A percentile compares a stretch with the other conserved stretches of the same genome.
Conservation (phyloP, 1,140 invertebrate genomes). For the Lithobius niger region DNA sequence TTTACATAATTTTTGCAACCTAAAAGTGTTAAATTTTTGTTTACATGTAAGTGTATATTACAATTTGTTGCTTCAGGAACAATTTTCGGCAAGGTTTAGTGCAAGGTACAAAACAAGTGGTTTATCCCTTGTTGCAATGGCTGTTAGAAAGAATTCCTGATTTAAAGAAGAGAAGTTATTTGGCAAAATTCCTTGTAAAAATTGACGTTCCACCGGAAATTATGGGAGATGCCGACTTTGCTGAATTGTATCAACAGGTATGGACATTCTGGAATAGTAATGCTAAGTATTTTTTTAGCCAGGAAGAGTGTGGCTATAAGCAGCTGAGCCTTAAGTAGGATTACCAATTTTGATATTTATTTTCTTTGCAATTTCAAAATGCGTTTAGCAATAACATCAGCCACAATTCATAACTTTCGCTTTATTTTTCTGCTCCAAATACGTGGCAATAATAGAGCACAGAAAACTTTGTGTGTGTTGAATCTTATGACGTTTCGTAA, state of each 20-base stretch:
- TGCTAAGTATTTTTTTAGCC: background rate
- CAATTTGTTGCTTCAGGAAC: slow-evolving; percentile 23
- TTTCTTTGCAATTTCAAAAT: background rate
- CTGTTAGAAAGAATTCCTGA: slow-evolving; percentile 53
- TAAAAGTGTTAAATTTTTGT: no score
- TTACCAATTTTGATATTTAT: background rate
- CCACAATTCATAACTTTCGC: no score
- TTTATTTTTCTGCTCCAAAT: no score
- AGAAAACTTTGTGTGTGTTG: no score
- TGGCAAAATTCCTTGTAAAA: slow-evolving; percentile 57
- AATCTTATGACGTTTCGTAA: no score
- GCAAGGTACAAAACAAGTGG: slow-evolving; percentile 53
- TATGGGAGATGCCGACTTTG: slow-evolving; percentile 56
- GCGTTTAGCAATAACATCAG: no score
- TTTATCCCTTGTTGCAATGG: slow-evolving; percentile 68
- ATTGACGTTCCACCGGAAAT: slow-evolving; percentile 70
- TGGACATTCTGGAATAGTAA: no score
- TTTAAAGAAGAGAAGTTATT: slow-evolving; percentile 64
- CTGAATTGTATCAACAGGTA: slow-evolving; percentile 51
- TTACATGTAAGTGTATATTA: no score
- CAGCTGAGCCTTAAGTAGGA: background rate
- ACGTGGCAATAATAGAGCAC: no score
- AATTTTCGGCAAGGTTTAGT: slow-evolving; percentile 53
- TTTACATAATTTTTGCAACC: no score
- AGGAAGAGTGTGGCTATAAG: background rate